Evolutionary conservation across 92 coral and sea anemone species (phyloP).

Genomic region (Zoanthus gigantus): DNA sequence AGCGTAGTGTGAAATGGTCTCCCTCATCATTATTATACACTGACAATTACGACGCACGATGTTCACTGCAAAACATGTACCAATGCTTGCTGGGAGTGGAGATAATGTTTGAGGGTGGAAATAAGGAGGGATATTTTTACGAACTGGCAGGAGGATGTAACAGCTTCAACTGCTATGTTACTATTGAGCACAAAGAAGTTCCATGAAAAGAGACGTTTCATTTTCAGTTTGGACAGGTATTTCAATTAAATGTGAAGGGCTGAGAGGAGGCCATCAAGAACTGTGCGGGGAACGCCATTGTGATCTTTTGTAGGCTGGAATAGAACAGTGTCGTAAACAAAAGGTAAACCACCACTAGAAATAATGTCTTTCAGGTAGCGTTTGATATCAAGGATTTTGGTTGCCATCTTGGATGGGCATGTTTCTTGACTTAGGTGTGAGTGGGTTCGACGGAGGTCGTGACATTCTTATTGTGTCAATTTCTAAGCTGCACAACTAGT

Average conservation of each 20-base stretch:
- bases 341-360: conserved; percentile 21
- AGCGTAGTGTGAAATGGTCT: background rate
- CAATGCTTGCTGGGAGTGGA: conserved; percentile 42
- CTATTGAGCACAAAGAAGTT: conserved; percentile 55
- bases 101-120: conserved; percentile 40
- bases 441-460: conserved; percentile 1
- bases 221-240: conserved; percentile 52
- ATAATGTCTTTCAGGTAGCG: background rate
- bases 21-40: conserved; percentile 46
- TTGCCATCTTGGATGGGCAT: conserved; percentile 16
- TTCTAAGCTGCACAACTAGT: background rate
- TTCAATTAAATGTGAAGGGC: conserved; percentile 50
- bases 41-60: conserved; percentile 41
- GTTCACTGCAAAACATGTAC: conserved; percentile 41
- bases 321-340: conserved; percentile 38
- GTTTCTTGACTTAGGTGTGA: conserved; percentile 16
- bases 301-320: conserved; percentile 20
- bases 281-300: conserved; percentile 22
- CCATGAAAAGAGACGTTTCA: conserved; percentile 36
- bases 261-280: conserved; percentile 28
- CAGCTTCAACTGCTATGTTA: conserved; percentile 45
- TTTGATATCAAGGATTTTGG: conserved; percentile 19
- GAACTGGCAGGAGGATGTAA: conserved; percentile 36
- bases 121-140: conserved; percentile 45
- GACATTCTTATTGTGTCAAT: conserved; percentile 3